A percentile compares a stretch with the other conserved stretches of the same genome.
These are phyloP conservation scores for Epizoanthus fatuus DNA, from an alignment of 92 coral and sea anemone genomes.

Conservation along the genomic window DNA sequence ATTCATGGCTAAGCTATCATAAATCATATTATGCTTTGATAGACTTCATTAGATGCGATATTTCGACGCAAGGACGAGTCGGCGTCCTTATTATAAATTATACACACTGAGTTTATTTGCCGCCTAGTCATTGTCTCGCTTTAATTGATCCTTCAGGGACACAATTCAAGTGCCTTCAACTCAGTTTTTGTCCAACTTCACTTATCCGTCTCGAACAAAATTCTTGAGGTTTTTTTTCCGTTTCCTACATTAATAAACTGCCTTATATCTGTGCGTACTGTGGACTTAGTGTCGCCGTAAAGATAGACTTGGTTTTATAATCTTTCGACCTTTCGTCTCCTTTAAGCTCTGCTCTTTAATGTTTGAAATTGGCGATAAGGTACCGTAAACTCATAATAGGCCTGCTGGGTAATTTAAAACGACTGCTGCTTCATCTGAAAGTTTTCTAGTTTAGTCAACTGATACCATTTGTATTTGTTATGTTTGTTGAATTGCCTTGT, in stretches of 20 bases:
- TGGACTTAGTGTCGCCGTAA: too few species aligned
- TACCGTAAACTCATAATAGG: neutral
- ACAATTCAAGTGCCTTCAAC: constrained; percentile 35
- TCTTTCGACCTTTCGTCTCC: neutral
- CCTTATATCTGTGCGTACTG: too few species aligned
- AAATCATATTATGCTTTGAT: constrained; percentile 28
- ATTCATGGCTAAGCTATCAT: constrained; percentile 4
- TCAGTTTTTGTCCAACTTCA: neutral
- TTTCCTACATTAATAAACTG: neutral
- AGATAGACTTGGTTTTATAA: neutral
- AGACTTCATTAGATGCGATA: constrained; percentile 35
- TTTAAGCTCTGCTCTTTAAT: neutral
- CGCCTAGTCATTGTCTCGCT: constrained; percentile 13
- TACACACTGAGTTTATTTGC: constrained; percentile 32
- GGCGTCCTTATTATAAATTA: constrained; percentile 8
- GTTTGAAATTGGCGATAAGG: neutral
- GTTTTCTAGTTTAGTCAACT: neutral
- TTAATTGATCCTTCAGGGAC: constrained; percentile 13
- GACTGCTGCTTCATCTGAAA: neutral
- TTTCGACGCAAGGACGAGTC: constrained; percentile 6
- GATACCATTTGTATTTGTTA: neutral
- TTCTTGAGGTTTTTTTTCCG: neutral
- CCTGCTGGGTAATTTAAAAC: constrained; percentile 16
- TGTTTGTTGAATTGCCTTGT: neutral
- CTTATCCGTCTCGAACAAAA: neutral